Conservation (phyloP, 2,888 invertebrate species). For the Agrochola circellaris region DNA sequence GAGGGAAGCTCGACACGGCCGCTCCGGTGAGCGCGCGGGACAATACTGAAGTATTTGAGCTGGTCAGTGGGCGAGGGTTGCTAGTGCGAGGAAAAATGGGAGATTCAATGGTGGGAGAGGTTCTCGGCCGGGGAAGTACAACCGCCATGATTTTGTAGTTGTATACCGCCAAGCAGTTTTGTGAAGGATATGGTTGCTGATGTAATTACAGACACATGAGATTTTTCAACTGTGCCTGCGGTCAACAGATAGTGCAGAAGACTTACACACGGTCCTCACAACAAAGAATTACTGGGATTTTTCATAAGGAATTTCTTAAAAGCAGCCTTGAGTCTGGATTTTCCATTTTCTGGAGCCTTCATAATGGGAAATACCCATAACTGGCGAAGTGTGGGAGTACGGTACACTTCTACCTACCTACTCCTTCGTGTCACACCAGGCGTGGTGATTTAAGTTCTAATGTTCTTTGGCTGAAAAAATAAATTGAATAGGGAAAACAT, state of each 20-base stretch:
- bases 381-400: not conserved
- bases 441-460: not conserved
- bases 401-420: not conserved
- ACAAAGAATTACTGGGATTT: not conserved
- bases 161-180: not conserved
- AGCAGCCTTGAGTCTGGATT: too few species aligned
- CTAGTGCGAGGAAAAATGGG: not conserved
- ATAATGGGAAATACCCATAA: not conserved
- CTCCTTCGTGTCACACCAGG: not conserved
- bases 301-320: not conserved
- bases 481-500: not conserved
- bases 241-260: not conserved
- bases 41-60: conserved; percentile 10
- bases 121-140: too few species aligned
- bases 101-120: not conserved
- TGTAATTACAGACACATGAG: not conserved
- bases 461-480: not conserved
- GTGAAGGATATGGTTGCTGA: not conserved
- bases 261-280: not conserved
- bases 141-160: not conserved
- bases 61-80: conserved; percentile 16
- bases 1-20: not conserved
- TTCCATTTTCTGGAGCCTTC: not conserved
- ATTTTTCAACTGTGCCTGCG: not conserved
- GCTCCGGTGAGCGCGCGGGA: conserved; percentile 13